Evolutionary conservation across 2,888 invertebrate species (phyloP).

Genomic region (Scrobipalpa atriplicella): DNA sequence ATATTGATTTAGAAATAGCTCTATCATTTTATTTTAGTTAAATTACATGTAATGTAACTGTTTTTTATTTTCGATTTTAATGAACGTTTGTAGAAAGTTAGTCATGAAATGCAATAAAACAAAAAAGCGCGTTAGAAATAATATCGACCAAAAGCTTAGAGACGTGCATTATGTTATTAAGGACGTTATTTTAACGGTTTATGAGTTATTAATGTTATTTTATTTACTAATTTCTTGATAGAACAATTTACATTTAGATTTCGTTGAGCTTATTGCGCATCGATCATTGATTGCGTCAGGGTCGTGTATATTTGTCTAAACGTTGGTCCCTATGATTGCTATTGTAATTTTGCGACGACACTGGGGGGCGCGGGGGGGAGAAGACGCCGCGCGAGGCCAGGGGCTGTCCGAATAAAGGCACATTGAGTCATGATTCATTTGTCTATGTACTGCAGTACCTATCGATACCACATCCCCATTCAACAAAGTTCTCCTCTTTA

Average conservation of each 20-base stretch:
- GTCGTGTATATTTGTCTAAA: slow-evolving; percentile 80
- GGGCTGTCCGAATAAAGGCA: slow-evolving; percentile 80
- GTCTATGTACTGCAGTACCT: slow-evolving; percentile 67
- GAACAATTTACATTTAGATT: slow-evolving; percentile 44
- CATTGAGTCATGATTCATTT: slow-evolving; percentile 77
- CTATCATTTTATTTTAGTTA: background rate
- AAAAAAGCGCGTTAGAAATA: background rate
- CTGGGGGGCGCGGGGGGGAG: slow-evolving; percentile 52
- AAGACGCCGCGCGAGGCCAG: slow-evolving; percentile 71
- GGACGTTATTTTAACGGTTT: background rate
- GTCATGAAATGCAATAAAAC: no score
- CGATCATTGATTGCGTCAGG: slow-evolving; percentile 60
- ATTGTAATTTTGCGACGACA: slow-evolving; percentile 69
- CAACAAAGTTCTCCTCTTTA: slow-evolving; percentile 58
- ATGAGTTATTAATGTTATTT: background rate
- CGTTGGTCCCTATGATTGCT: slow-evolving; percentile 82
- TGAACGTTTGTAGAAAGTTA: no score
- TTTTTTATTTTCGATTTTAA: no score
- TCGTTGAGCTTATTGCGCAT: slow-evolving; percentile 65
- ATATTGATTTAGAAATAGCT: background rate
- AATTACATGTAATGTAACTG: background rate
- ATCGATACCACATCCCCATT: slow-evolving; percentile 57
- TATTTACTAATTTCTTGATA: slow-evolving; percentile 21
- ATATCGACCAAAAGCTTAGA: background rate
- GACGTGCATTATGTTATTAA: background rate